Evolutionary conservation across 2,888 invertebrate genomes (phyloP).

Genomic region (Yponomeuta evonymella): DNA sequence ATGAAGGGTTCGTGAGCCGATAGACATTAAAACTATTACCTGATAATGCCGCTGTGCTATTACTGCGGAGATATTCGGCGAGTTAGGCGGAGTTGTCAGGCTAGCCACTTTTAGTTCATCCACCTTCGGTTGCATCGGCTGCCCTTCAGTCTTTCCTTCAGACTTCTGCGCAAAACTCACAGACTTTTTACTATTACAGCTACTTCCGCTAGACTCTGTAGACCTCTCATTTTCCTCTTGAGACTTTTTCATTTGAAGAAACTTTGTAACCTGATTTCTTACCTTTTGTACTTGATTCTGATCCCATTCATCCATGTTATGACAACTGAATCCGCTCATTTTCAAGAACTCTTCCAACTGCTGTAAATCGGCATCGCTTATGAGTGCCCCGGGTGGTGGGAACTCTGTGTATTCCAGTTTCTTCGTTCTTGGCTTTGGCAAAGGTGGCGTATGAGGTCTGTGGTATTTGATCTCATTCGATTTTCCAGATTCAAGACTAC

Average conservation of each 20-base stretch:
- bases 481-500: constrained; percentile 76
- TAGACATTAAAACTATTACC: constrained; percentile 50
- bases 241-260: constrained; percentile 81
- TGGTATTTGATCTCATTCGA: constrained; percentile 69
- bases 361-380: constrained; percentile 79
- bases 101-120: constrained; percentile 64
- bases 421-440: constrained; percentile 68
- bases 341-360: constrained; percentile 83
- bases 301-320: constrained; percentile 80
- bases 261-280: constrained; percentile 82
- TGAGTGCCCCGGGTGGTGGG: constrained; percentile 67
- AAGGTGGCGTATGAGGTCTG: constrained; percentile 70
- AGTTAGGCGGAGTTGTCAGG: constrained; percentile 82
- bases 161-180: constrained; percentile 85
- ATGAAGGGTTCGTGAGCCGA: not conserved
- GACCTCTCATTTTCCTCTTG: constrained; percentile 79
- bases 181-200: constrained; percentile 81
- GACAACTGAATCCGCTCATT: constrained; percentile 81
- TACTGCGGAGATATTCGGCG: constrained; percentile 81
- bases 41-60: constrained; percentile 77
- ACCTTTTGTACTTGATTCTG: constrained; percentile 83
- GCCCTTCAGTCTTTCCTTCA: constrained; percentile 52
- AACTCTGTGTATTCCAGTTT: constrained; percentile 69
- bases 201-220: constrained; percentile 75
- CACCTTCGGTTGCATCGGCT: constrained; percentile 62